Evolutionary conservation across 2,888 invertebrate species (phyloP).

Genomic region (Baronia brevicornis): DNA sequence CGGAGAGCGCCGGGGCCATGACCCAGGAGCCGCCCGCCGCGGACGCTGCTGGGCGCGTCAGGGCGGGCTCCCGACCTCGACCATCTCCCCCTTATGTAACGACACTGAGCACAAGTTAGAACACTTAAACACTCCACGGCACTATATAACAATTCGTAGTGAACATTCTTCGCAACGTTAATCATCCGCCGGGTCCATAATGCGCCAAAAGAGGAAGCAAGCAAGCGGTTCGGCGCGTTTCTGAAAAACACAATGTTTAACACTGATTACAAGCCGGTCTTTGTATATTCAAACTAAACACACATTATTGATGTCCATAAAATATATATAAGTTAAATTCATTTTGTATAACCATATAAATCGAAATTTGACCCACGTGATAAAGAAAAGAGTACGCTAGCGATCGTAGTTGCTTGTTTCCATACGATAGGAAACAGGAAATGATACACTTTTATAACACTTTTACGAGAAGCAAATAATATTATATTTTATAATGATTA

Average conservation of each 20-base stretch:
- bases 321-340: constrained; percentile 26
- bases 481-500: constrained; percentile 18
- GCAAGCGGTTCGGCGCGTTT: constrained; percentile 52
- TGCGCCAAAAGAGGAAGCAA: constrained; percentile 31
- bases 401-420: constrained; percentile 68
- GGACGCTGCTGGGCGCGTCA: constrained; percentile 59
- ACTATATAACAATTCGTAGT: constrained; percentile 37
- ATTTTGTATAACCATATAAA: constrained; percentile 36
- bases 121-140: constrained; percentile 47
- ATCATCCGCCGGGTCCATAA: constrained; percentile 61
- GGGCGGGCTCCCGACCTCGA: constrained; percentile 47
- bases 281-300: constrained; percentile 34
- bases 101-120: constrained; percentile 34
- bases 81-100: constrained; percentile 65
- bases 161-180: constrained; percentile 50
- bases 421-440: constrained; percentile 63
- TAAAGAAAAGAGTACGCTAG: constrained; percentile 67
- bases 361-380: constrained; percentile 74
- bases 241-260: constrained; percentile 63
- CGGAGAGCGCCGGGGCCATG: constrained; percentile 96
- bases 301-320: constrained; percentile 20
- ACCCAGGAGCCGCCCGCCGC: constrained; percentile 79
- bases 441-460: constrained; percentile 58
- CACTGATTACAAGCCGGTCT: constrained; percentile 53
- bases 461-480: constrained; percentile 26